Base-by-base conservation (phyloP, 1,140 invertebrate genomes). In the Heterodera schachtii region DNA sequence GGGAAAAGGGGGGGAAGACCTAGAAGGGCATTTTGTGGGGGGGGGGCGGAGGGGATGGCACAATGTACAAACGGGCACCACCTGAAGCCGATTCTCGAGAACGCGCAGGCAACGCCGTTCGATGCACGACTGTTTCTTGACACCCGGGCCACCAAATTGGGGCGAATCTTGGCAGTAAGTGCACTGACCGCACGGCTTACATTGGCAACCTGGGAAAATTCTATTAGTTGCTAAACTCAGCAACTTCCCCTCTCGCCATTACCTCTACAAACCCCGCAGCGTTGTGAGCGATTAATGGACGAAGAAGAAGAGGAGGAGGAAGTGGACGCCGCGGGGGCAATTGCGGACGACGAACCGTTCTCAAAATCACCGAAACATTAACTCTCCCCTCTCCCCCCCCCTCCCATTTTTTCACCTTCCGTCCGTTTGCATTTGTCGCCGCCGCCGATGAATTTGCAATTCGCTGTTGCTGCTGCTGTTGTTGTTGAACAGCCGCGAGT, bases 71-170 rank as follows among this genome's bases (percentile, higher is more conserved):
- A 52, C 11, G 49, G 11, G 6, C 49, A 52, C 49, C 49, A 66
- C 87, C 84, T 88, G 87, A 69, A 89, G 71, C 75, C 88, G 75
- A 77, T 89, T 89, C 79, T 89, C 88, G 31, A 89, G 78, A 13
- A 89, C 88, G 47, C 89, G 70, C 31, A 89, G 75, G 83, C 88
- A 89, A 43, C 88, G 60, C 81, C 88, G 64, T 74, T 89, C 88
- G 52, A 89, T 88, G 73, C 88, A 89, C 13, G 86, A 88, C 78
- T 89, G 88, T 81, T 89, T 89, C 71, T 89, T 89, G 44, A 89
- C 88, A n/a, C 86, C 88, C 0, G 87, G 88, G 9, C 88, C 88
- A 0, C 88, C 88, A 74, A 89, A 89, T 64, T 89, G 88, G 3
- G 88, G 88, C 52, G 75, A 81, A 76, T 89, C 88, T 64, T 88